Percentiles rank a stretch among this genome's conserved stretches.
Conservation (phyloP, 1,140 invertebrate genomes). For the Branchinecta lindahli region DNA sequence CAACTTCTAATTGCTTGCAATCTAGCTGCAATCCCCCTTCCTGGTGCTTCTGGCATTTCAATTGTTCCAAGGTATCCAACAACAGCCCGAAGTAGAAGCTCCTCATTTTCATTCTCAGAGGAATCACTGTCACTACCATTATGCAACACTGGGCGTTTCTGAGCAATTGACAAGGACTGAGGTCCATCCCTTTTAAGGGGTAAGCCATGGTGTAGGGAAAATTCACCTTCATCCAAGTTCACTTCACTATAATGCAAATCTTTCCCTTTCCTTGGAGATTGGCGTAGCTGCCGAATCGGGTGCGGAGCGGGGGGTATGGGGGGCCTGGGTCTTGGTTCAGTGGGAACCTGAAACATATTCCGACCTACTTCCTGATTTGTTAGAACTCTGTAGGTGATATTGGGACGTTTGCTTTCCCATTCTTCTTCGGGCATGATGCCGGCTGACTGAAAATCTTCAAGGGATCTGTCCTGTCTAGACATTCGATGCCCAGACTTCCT, state of each 20-base stretch:
- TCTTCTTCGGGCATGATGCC: not conserved
- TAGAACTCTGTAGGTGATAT: not conserved
- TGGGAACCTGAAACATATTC: not conserved
- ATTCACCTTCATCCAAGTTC: not conserved
- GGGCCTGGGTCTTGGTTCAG: not conserved
- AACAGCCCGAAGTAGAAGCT: slow-evolving; percentile 52
- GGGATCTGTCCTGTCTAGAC: slow-evolving; percentile 22
- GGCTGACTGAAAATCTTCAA: not conserved
- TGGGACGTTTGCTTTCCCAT: not conserved
- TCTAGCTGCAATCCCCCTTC: slow-evolving; percentile 31
- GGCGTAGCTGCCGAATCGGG: not conserved
- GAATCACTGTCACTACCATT: not conserved
- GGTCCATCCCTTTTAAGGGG: not conserved
- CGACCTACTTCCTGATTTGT: not conserved
- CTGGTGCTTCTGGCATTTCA: slow-evolving; percentile 76
- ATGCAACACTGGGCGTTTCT: not conserved
- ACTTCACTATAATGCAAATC: not conserved
- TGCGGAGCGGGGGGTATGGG: not conserved
- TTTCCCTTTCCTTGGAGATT: not conserved
- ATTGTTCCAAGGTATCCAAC: slow-evolving; percentile 90
- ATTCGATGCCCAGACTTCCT: slow-evolving; percentile 21
- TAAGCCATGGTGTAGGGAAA: not conserved
- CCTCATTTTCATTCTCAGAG: slow-evolving; percentile 11
- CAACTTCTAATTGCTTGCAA: slow-evolving; percentile 42
- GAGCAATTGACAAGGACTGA: not conserved